A percentile compares a stretch with the other conserved stretches of the same genome.
phyloP scores from a whole-genome alignment of 1,140 invertebrate species.

The Heliconius hermathena region DNA sequence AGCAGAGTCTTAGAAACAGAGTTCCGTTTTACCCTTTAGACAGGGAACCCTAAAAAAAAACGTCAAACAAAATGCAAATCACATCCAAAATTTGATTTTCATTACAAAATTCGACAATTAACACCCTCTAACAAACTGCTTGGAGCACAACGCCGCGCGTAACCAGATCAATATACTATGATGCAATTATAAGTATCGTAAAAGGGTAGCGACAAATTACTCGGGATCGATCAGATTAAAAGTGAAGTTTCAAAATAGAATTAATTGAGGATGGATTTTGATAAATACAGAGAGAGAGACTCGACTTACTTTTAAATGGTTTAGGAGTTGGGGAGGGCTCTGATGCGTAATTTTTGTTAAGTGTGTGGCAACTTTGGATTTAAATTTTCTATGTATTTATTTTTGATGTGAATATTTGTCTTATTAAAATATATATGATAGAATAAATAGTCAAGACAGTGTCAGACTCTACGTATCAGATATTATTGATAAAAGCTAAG shows the following conservation, averaged over 20 bases:
- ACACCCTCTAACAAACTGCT: constrained; percentile 45
- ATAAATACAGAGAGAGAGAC: constrained; percentile 49
- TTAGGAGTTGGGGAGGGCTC: constrained; percentile 20
- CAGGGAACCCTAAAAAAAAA: neutral
- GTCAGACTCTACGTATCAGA: fast-evolving
- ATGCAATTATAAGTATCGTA: constrained; percentile 64
- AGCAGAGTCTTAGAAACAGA: no score
- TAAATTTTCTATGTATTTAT: neutral
- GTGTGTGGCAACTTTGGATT: constrained; percentile 8
- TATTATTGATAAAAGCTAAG: no score
- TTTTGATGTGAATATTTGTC: neutral
- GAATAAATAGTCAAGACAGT: no score
- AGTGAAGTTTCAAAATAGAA: constrained; percentile 65
- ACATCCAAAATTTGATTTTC: constrained; percentile 18
- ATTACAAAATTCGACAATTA: constrained; percentile 39
- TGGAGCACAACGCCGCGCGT: constrained; percentile 44
- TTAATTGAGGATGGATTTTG: constrained; percentile 68
- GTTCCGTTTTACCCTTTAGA: no score
- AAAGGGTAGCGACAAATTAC: constrained; percentile 50
- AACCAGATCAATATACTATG: constrained; percentile 64
- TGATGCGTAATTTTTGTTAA: constrained; percentile 15
- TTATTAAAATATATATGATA: no score
- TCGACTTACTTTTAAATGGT: constrained; percentile 45
- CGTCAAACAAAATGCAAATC: constrained; percentile 19
- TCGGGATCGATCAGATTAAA: constrained; percentile 68